Percentiles rank a stretch among this genome's conserved stretches.
Conservation (phyloP, 2,888 invertebrate genomes). For the Cyaniris semiargus region DNA sequence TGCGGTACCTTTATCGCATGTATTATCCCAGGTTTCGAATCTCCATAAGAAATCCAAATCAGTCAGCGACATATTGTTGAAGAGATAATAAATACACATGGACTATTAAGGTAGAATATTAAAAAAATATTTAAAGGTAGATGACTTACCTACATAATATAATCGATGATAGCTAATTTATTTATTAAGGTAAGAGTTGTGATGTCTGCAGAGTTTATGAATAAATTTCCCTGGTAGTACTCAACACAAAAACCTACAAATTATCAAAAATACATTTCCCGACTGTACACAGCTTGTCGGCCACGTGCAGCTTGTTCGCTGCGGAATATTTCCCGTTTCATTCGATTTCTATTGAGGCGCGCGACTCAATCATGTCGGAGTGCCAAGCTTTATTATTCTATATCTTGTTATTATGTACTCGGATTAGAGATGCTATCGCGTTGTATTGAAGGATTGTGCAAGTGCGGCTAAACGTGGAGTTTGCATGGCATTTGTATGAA, state of each 20-base stretch:
- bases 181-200: too few species aligned
- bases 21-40: too few species aligned
- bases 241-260: neutral
- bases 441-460: neutral
- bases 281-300: neutral
- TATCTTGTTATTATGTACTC: conserved; percentile 17
- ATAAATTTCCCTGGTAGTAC: too few species aligned
- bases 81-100: too few species aligned
- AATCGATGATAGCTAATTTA: too few species aligned
- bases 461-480: neutral
- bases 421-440: conserved; percentile 1
- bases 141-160: too few species aligned
- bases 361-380: conserved; percentile 23
- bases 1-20: too few species aligned
- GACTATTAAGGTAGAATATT: too few species aligned
- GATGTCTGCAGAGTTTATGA: too few species aligned
- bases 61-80: too few species aligned
- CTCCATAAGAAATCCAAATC: too few species aligned
- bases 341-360: conserved; percentile 13
- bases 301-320: neutral
- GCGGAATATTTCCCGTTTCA: conserved; percentile 22
- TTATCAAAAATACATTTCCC: neutral
- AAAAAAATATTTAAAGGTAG: too few species aligned
- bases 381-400: conserved; percentile 13
- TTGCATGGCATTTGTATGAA: neutral